phyloP scores from a whole-genome alignment of 1,140 invertebrate species.

The Zaprionus lachaisei region DNA sequence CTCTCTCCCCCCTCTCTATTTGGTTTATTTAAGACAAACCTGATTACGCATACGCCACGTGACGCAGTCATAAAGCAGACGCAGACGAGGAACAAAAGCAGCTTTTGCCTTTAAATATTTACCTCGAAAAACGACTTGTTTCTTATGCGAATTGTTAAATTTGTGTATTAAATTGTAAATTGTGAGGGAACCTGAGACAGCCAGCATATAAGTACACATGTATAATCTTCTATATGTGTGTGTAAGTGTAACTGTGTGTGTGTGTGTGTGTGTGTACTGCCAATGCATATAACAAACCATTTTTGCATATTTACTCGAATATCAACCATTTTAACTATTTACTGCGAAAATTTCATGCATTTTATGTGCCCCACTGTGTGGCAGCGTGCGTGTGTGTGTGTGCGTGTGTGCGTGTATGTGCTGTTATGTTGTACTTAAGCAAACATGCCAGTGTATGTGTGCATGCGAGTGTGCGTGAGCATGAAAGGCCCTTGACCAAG shows the following conservation, averaged over 20 bases:
- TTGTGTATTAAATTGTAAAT: slow-evolving; percentile 73
- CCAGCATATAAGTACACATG: background rate
- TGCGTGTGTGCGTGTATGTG: slow-evolving; percentile 11
- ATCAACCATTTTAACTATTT: slow-evolving; percentile 80
- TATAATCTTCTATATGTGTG: background rate
- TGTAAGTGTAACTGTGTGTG: background rate
- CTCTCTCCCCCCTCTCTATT: background rate
- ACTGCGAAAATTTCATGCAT: slow-evolving; percentile 78
- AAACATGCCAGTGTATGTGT: slow-evolving; percentile 37
- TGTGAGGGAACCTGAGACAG: slow-evolving; percentile 7
- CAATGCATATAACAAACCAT: slow-evolving; percentile 62
- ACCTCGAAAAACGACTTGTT: slow-evolving; percentile 38
- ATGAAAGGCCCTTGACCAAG: slow-evolving; percentile 80
- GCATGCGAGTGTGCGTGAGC: slow-evolving; percentile 40
- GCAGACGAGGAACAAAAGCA: slow-evolving; percentile 45
- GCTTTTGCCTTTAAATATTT: slow-evolving; percentile 63
- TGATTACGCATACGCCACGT: slow-evolving; percentile 48
- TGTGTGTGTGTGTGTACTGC: slow-evolving; percentile 20
- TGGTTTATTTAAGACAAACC: background rate
- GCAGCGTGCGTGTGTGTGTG: slow-evolving; percentile 21
- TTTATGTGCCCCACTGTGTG: slow-evolving; percentile 49
- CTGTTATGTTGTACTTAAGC: slow-evolving; percentile 40
- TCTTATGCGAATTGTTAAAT: slow-evolving; percentile 74
- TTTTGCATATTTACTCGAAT: slow-evolving; percentile 82
- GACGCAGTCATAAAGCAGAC: slow-evolving; percentile 11